Percentiles rank a stretch among this genome's conserved stretches.
These are phyloP conservation scores for Chrysopilus asiliformis DNA, from an alignment of 2,888 invertebrate species.

Conservation along the genomic window DNA sequence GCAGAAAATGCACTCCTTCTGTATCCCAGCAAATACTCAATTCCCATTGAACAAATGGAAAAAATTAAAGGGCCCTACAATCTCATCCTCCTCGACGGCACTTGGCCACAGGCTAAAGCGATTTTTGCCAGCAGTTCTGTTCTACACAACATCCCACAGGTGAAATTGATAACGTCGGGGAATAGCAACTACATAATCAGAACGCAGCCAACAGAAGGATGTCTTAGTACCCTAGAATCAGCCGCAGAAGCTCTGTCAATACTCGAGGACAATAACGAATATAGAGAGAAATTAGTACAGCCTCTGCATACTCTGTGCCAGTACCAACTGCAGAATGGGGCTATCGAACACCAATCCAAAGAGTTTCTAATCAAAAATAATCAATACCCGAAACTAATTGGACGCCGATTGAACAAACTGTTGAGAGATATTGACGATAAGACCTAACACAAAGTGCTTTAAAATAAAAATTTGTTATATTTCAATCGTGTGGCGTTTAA, in stretches of 20 bases:
- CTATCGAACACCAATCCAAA: conserved; percentile 86
- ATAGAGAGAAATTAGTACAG: conserved; percentile 52
- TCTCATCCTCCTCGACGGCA: conserved; percentile 79
- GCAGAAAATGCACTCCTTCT: conserved; percentile 48
- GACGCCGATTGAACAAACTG: conserved; percentile 55
- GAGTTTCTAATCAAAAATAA: conserved; percentile 72
- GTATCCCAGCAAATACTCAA: conserved; percentile 65
- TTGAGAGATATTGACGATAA: no score
- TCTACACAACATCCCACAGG: conserved; percentile 62
- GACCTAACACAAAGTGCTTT: no score
- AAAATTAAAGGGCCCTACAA: conserved; percentile 46
- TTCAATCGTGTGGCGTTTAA: no score
- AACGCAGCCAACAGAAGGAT: conserved; percentile 85
- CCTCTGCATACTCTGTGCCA: conserved; percentile 74
- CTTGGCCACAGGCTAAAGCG: conserved; percentile 91
- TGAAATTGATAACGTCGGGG: conserved; percentile 58
- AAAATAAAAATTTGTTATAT: no score
- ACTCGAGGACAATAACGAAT: conserved; percentile 52
- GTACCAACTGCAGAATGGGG: conserved; percentile 81
- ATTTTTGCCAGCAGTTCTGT: conserved; percentile 72
- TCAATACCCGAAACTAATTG: conserved; percentile 65
- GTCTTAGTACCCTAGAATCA: conserved; percentile 80
- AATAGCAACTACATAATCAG: conserved; percentile 82
- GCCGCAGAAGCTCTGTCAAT: conserved; percentile 66
- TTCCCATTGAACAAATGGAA: conserved; percentile 47